Evolutionary conservation across 2,113 vertebrate species (phyloP).

Genomic region (Ctenodactylus gundi): DNA sequence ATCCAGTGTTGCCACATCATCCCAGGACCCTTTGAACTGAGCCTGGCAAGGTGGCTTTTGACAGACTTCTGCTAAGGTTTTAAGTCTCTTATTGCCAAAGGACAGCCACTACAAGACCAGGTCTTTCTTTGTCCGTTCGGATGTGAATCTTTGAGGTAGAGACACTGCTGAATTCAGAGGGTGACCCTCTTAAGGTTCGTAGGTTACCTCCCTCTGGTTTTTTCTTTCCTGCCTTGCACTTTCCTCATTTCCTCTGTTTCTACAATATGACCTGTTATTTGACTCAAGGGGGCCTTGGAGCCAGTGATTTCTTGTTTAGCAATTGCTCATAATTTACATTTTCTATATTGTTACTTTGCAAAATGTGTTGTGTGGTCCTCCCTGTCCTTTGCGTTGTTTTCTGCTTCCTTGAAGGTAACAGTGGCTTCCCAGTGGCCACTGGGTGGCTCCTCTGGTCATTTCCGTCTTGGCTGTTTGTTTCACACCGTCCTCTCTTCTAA

Average conservation of each 20-base stretch:
- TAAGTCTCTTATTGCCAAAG: too few species aligned
- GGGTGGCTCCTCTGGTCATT: fast-evolving
- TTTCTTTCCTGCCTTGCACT: too few species aligned
- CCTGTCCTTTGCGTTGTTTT: background rate
- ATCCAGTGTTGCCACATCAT: too few species aligned
- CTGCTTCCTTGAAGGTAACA: background rate
- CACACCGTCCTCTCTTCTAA: fast-evolving
- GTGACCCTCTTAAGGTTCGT: too few species aligned
- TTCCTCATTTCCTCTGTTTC: background rate
- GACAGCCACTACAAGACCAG: too few species aligned
- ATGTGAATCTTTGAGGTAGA: fast-evolving
- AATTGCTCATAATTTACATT: background rate
- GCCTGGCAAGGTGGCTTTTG: too few species aligned
- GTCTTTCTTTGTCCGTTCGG: too few species aligned
- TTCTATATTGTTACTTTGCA: background rate
- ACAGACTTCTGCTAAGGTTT: too few species aligned
- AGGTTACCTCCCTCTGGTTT: fast-evolving
- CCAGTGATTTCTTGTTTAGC: background rate
- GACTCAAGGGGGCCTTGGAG: background rate
- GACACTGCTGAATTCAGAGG: fast-evolving
- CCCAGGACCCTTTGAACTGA: too few species aligned
- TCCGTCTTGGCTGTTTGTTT: background rate
- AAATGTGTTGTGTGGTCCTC: background rate
- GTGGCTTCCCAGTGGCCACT: fast-evolving
- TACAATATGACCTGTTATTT: background rate